A percentile compares a stretch with the other conserved stretches of the same genome.
Conservation (phyloP, 1,140 invertebrate genomes). For the Drosophila guanche region DNA sequence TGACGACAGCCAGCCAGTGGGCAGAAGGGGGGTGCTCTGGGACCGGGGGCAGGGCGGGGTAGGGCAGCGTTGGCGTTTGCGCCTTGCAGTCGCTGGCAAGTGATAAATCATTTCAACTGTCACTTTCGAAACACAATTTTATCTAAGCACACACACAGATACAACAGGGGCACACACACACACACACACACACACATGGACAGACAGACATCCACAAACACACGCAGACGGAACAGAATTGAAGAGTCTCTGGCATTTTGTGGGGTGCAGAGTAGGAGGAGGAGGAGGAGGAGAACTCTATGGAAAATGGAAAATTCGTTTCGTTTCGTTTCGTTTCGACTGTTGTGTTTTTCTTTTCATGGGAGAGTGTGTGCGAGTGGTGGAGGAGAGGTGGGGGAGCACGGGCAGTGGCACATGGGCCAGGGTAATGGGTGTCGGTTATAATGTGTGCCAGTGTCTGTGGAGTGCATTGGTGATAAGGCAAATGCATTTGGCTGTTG, state of each 20-base stretch:
- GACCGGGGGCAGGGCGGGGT: background rate
- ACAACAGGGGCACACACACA: slow-evolving; percentile 25
- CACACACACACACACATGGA: slow-evolving; percentile 17
- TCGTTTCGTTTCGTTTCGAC: slow-evolving; percentile 44
- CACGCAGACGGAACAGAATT: slow-evolving; percentile 39
- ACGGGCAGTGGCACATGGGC: background rate
- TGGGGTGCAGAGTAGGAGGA: background rate
- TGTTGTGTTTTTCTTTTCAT: slow-evolving; percentile 49
- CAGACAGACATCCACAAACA: slow-evolving; percentile 25
- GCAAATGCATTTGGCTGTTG: slow-evolving; percentile 41
- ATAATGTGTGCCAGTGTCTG: slow-evolving; percentile 39
- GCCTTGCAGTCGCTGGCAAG: slow-evolving; percentile 76
- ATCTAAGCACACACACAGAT: slow-evolving; percentile 76
- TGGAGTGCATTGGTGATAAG: slow-evolving; percentile 51
- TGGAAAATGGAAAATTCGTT: slow-evolving; percentile 63
- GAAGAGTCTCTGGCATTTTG: slow-evolving; percentile 54
- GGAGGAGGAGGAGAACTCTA: slow-evolving; percentile 26
- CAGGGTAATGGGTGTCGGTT: slow-evolving; percentile 48
- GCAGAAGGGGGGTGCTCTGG: background rate
- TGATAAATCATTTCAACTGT: slow-evolving; percentile 84
- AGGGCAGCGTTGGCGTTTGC: slow-evolving; percentile 52
- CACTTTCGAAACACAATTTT: slow-evolving; percentile 84
- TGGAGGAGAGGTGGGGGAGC: background rate
- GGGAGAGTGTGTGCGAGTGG: background rate
- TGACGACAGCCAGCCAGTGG: slow-evolving; percentile 61